Evolutionary conservation across 2,113 vertebrate genomes (phyloP), one percentile per base, ranked within the genome.

Genomic region (Phalacrocorax pelagicus): DNA sequence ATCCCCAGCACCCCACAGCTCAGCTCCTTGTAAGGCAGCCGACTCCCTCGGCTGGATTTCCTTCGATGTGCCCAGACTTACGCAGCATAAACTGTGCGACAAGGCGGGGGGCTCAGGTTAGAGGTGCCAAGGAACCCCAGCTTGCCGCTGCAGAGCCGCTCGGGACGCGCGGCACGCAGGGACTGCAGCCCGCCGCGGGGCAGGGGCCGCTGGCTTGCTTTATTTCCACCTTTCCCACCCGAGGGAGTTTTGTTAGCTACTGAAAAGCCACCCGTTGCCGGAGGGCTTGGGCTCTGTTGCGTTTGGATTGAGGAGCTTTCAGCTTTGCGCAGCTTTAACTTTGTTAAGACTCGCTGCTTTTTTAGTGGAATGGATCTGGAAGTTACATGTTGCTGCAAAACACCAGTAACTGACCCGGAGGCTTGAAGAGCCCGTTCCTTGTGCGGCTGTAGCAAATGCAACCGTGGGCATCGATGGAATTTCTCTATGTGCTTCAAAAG

Each of bases 61-160:
- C 46, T 12, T 29, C 11, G 21, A 14, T 24, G 11, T 42, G 49
- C 19, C n/a, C 2, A 5, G 24, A 4, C 3, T 57, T 9, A 3
- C 4, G 12, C 0, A 0, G 44, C 63, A 8, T 19, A 12, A 78
- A 1, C 6, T 0, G 4, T 29, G 44, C 18, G 10, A 10, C 23
- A 8, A 15, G 38, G 61, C 54, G 18, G 70, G 26, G n/a, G 2
- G 5, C 30, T 16, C 15, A 5, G 32, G n/a, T 36, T 14, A 40
- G 67, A 79, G 65, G 14, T 36, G 46, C 81, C 9, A 1, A 36
- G 30, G 77, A 54, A 23, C 16, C 21, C 15, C 11, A 1, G 20
- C 16, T 30, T 16, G 29, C 10, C 6, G 5, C 6, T 5, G 70
- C 34, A 3, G 10, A n/a, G 63, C 67, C 1, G 1, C 63, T 27